Percentiles rank a stretch among this genome's conserved stretches.
phyloP scores from a whole-genome alignment of 2,888 invertebrate genomes.

The Dynastes grantii region DNA sequence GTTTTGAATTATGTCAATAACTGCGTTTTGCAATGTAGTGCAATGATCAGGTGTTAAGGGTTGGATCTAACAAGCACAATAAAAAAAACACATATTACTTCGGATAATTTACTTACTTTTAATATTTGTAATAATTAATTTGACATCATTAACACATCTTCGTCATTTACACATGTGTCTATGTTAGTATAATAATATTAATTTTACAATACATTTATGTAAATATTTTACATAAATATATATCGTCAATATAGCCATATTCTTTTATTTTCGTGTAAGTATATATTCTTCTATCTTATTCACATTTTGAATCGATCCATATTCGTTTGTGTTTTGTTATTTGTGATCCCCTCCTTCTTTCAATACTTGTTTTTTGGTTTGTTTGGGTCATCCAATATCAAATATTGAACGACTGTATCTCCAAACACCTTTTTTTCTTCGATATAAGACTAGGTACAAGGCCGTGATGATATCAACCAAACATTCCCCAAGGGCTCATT shows the following conservation, averaged over 20 bases:
- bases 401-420: neutral
- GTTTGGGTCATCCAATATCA: neutral
- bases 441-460: neutral
- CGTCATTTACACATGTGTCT: conserved; percentile 18
- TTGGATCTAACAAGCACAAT: neutral
- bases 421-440: conserved; percentile 9
- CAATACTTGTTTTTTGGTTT: too few relatives aligned
- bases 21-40: too few relatives aligned
- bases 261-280: too few relatives aligned
- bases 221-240: conserved; percentile 27
- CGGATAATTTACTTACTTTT: conserved; percentile 28
- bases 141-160: conserved; percentile 32
- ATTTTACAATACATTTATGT: conserved; percentile 12
- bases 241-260: neutral
- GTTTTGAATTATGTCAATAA: too few relatives aligned
- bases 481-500: conserved; percentile 32
- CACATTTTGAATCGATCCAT: conserved; percentile 38
- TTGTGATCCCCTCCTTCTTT: neutral
- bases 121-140: conserved; percentile 39
- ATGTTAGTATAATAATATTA: conserved; percentile 22
- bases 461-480: conserved; percentile 1
- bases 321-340: too few relatives aligned
- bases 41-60: neutral
- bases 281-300: neutral
- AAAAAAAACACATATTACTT: neutral